Conservation (phyloP, 2,888 invertebrate genomes). For the Eristalis arbustorum region DNA sequence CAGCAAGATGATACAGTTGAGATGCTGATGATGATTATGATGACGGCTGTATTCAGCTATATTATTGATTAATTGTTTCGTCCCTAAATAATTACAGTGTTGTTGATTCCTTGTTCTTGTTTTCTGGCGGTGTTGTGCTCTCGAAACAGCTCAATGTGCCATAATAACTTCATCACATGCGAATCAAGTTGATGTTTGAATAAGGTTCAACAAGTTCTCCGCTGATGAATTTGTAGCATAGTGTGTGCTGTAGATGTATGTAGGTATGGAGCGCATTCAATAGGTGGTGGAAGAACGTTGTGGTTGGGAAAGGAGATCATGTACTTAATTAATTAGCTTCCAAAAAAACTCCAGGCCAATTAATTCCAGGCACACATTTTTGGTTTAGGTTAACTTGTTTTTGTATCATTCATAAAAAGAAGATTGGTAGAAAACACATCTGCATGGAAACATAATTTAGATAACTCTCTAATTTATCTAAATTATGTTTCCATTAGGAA, state of each 20-base stretch:
- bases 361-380: no score
- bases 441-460: no score
- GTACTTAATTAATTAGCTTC: no score
- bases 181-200: slow-evolving; percentile 51
- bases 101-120: slow-evolving; percentile 16
- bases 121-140: slow-evolving; percentile 21
- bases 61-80: slow-evolving; percentile 69
- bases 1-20: slow-evolving; percentile 60
- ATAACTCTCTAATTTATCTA: no score
- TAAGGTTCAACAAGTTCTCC: slow-evolving; percentile 26
- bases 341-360: no score
- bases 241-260: neutral
- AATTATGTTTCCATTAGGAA: no score
- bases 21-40: slow-evolving; percentile 69
- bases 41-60: slow-evolving; percentile 66
- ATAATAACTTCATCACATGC: slow-evolving; percentile 69
- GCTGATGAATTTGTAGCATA: neutral
- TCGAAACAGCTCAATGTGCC: slow-evolving; percentile 40
- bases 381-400: no score
- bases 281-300: neutral
- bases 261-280: neutral
- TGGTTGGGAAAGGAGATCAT: neutral
- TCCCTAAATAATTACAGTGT: slow-evolving; percentile 61
- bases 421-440: no score
- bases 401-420: no score